phyloP scores from a whole-genome alignment of 2,797 vertebrate species.

The Malacoraja senta region DNA sequence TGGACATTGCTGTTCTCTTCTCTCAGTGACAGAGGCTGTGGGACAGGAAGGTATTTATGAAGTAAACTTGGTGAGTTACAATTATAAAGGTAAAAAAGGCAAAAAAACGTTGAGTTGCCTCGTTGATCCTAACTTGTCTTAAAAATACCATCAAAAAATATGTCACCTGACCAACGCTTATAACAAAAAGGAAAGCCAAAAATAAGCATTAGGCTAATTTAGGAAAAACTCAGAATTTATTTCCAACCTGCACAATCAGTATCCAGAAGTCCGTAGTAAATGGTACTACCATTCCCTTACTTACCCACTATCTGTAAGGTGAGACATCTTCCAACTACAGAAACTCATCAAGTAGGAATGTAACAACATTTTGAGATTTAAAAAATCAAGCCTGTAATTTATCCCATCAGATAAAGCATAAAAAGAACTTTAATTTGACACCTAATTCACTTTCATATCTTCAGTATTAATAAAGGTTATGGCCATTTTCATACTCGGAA shows the following conservation, averaged over 20 bases:
- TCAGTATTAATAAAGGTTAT: too few relatives aligned
- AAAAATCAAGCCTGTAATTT: too few relatives aligned
- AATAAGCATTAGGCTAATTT: not conserved
- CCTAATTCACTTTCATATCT: too few relatives aligned
- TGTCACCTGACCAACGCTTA: not conserved
- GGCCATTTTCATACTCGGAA: too few relatives aligned
- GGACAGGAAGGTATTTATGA: not conserved
- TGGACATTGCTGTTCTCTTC: not conserved
- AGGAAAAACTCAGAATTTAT: not conserved
- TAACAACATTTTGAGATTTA: too few relatives aligned
- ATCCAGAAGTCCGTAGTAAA: not conserved
- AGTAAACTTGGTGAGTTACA: not conserved
- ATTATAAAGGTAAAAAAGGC: not conserved
- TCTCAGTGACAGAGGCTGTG: not conserved
- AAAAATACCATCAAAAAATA: not conserved
- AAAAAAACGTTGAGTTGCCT: not conserved
- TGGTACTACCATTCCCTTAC: not conserved
- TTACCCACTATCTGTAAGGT: not conserved
- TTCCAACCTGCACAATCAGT: not conserved
- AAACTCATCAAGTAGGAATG: not conserved
- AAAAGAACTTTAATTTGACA: too few relatives aligned
- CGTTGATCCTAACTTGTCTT: not conserved
- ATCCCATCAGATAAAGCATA: too few relatives aligned
- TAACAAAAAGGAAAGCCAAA: not conserved
- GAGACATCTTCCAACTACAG: not conserved